phyloP scores from a whole-genome alignment of 2,797 vertebrate genomes.

The Pygocentrus nattereri region DNA sequence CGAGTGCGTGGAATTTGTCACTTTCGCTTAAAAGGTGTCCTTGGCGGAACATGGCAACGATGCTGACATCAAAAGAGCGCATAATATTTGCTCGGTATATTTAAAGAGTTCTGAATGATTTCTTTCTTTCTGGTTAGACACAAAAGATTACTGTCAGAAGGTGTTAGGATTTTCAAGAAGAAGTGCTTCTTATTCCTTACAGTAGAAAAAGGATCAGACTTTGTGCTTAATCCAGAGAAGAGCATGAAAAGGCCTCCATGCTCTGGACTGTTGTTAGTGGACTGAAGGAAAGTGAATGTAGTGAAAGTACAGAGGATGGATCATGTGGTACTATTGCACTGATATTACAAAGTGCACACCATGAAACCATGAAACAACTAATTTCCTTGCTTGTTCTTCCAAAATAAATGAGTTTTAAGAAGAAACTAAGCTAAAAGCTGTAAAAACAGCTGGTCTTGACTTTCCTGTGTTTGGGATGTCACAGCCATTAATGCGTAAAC shows the following conservation, averaged over 20 bases:
- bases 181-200: neutral
- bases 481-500: no score
- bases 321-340: no score
- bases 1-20: neutral
- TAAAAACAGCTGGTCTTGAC: no score
- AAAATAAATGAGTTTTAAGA: no score
- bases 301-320: no score
- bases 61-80: neutral
- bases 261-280: neutral
- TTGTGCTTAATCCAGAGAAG: neutral
- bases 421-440: no score
- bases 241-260: neutral
- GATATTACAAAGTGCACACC: no score
- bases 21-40: conserved; percentile 16
- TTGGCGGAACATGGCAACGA: neutral
- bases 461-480: no score
- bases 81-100: neutral
- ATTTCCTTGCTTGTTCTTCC: no score
- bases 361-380: no score
- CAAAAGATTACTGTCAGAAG: conserved; percentile 17
- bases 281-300: neutral
- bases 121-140: conserved; percentile 10
- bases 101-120: conserved; percentile 22
- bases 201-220: neutral
- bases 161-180: neutral